Conservation (phyloP, 2,888 invertebrate genomes). For the Athalia cordata region DNA sequence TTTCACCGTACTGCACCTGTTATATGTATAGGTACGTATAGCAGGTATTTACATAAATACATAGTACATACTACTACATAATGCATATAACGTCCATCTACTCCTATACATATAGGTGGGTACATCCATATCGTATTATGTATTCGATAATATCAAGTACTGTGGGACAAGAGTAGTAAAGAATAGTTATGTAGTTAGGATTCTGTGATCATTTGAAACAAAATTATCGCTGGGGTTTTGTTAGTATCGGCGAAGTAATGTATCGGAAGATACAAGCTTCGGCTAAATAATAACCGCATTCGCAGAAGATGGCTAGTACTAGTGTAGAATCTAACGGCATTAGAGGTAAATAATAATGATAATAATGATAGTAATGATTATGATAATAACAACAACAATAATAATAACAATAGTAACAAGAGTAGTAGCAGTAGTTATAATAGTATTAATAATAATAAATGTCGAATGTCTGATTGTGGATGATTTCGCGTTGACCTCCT, state of each 20-base stretch:
- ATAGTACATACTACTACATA: too few species aligned
- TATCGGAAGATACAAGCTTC: not conserved
- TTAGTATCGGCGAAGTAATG: too few species aligned
- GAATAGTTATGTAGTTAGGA: conserved; percentile 24
- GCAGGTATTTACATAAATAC: conserved; percentile 18
- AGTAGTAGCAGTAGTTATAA: too few species aligned
- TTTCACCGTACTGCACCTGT: not conserved
- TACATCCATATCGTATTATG: conserved; percentile 15
- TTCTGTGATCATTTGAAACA: not conserved
- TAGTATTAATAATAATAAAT: not conserved
- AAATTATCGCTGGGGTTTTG: not conserved
- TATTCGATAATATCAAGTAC: conserved; percentile 35
- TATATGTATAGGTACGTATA: conserved; percentile 17
- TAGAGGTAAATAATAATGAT: conserved; percentile 43
- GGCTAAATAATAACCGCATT: not conserved
- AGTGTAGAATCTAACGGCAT: conserved; percentile 58
- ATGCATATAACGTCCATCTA: conserved; percentile 11
- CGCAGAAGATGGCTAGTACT: conserved; percentile 45
- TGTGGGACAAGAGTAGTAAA: conserved; percentile 2
- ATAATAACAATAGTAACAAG: not conserved
- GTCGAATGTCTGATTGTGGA: not conserved
- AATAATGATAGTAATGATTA: conserved; percentile 5
- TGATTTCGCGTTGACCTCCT: not conserved
- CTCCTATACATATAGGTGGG: conserved; percentile 15
- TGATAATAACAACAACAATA: not conserved